Conservation (phyloP, 2,888 invertebrate genomes). For the Pristionchus maxplancki region DNA sequence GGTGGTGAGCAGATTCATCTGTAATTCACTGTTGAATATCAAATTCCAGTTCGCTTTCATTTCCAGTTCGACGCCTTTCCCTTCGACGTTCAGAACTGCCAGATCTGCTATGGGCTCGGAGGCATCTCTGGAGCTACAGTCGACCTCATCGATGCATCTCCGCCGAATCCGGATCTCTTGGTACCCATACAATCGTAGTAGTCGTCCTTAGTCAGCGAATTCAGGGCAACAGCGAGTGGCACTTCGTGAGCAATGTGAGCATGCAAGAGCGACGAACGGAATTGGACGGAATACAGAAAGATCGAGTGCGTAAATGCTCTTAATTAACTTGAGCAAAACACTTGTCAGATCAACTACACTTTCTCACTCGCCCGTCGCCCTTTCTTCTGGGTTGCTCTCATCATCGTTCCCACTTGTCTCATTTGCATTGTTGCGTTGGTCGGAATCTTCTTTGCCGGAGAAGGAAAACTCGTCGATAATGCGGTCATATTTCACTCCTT, state of each 20-base stretch:
- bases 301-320: neutral
- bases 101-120: neutral
- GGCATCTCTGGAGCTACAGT: neutral
- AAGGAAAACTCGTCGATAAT: neutral
- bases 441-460: neutral
- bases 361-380: neutral
- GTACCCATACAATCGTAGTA: neutral
- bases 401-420: constrained; percentile 9
- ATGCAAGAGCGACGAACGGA: neutral
- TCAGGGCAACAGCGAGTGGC: neutral
- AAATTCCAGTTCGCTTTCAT: neutral
- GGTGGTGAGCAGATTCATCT: too few species aligned
- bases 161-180: neutral
- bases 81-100: neutral
- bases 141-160: neutral
- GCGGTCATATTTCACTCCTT: neutral
- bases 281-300: neutral
- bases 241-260: neutral
- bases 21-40: neutral
- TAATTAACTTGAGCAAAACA: neutral
- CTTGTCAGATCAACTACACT: neutral
- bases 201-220: neutral
- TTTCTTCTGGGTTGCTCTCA: constrained; percentile 15
- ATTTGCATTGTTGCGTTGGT: neutral
- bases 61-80: constrained; percentile 26